A percentile compares a stretch with the other conserved stretches of the same genome.
These are phyloP conservation scores for Picathartes gymnocephalus DNA, from an alignment of 2,113 vertebrate species.

Conservation along the genomic window DNA sequence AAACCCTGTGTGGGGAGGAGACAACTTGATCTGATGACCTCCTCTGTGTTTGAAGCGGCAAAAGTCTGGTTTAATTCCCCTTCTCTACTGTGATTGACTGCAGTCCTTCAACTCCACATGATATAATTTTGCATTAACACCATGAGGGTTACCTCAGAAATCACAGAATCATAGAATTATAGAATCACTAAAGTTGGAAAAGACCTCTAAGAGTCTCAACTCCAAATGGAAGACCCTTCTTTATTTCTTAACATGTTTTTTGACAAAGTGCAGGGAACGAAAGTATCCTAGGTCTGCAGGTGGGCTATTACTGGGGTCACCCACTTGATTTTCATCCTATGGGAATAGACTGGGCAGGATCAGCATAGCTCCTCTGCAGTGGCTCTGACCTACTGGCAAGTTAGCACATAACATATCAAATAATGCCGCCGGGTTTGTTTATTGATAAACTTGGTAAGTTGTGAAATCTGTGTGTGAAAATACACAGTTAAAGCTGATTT, in stretches of 20 bases:
- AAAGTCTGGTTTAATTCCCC: not conserved
- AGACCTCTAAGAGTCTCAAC: not conserved
- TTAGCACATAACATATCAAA: not conserved
- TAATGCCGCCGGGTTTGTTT: not conserved
- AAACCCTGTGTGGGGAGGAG: not conserved
- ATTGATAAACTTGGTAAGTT: not conserved
- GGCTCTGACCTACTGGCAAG: not conserved
- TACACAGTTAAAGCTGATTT: not conserved
- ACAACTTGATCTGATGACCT: not conserved
- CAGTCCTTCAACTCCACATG: not conserved
- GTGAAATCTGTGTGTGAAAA: not conserved
- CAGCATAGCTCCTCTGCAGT: not conserved
- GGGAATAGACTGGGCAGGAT: not conserved
- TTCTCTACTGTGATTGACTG: not conserved
- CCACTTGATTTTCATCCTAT: not conserved
- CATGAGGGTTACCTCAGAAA: not conserved
- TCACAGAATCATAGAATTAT: not conserved
- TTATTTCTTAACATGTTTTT: not conserved
- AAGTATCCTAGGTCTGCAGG: not conserved
- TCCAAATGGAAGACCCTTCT: not conserved
- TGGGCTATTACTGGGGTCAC: not conserved
- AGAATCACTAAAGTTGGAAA: not conserved
- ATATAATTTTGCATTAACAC: rapidly evolving
- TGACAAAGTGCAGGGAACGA: not conserved
- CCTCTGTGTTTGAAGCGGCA: not conserved